Percentiles rank a stretch among this genome's conserved stretches.
These are phyloP conservation scores for Acrobeloides nanus DNA, from an alignment of 2,888 invertebrate genomes.

Conservation along the genomic window DNA sequence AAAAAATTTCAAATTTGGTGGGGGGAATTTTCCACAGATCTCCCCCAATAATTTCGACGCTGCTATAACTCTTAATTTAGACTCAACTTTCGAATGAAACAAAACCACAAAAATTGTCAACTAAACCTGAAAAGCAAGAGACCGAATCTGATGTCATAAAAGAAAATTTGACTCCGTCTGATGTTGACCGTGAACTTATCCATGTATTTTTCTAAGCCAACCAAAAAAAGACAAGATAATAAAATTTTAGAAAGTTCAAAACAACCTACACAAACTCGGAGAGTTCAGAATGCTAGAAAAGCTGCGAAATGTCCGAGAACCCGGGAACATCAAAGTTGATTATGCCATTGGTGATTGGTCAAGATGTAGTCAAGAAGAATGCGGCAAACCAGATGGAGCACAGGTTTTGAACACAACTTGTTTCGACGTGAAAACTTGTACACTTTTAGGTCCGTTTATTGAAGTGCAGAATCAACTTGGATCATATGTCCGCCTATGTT, in stretches of 20 bases:
- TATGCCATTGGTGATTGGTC: slow-evolving; percentile 26
- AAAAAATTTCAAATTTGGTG: too few species aligned
- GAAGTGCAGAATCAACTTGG: slow-evolving; percentile 21
- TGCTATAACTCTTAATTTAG: too few species aligned
- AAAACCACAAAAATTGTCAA: slow-evolving; percentile 3
- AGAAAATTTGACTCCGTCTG: slow-evolving; percentile 10
- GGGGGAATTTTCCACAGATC: too few species aligned
- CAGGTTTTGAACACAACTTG: slow-evolving; percentile 14
- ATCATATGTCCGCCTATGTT: slow-evolving; percentile 20
- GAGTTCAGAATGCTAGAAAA: slow-evolving; percentile 17
- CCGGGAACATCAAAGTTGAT: slow-evolving; percentile 22
- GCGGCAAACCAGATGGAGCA: slow-evolving; percentile 23
- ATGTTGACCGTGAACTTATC: slow-evolving; percentile 21
- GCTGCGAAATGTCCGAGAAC: slow-evolving; percentile 19
- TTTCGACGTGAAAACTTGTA: neutral
- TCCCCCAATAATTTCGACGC: too few species aligned
- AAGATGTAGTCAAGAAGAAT: slow-evolving; percentile 20
- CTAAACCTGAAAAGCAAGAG: neutral
- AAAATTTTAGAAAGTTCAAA: slow-evolving; percentile 22
- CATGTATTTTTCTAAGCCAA: slow-evolving; percentile 1
- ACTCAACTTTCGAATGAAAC: too few species aligned
- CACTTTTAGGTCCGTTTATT: slow-evolving; percentile 20
- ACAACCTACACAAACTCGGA: slow-evolving; percentile 16
- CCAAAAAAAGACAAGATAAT: neutral
- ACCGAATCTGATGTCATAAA: slow-evolving; percentile 10